A percentile compares a stretch with the other conserved stretches of the same genome.
Evolutionary conservation across 2,888 invertebrate genomes (phyloP).

Genomic region (Diaprepes abbreviatus): DNA sequence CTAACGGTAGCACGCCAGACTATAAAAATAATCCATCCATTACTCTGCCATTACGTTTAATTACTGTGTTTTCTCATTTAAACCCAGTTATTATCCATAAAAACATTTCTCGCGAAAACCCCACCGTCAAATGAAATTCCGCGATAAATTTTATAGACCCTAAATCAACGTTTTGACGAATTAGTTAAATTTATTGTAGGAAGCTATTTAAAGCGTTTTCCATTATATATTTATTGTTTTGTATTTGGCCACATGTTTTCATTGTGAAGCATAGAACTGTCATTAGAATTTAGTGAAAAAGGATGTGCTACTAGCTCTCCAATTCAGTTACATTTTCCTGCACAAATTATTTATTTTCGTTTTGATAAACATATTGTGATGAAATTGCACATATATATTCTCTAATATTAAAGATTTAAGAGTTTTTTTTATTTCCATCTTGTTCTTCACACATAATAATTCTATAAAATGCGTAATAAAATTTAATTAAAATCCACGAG

Average conservation of each 20-base stretch:
- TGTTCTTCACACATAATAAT: no score
- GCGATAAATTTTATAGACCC: slow-evolving; percentile 16
- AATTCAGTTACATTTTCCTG: slow-evolving; percentile 1
- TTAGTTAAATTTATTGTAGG: slow-evolving; percentile 22
- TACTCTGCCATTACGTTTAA: slow-evolving; percentile 12
- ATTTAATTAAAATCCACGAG: no score
- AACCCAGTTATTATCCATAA: slow-evolving; percentile 15
- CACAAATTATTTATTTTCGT: background rate
- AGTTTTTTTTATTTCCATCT: no score
- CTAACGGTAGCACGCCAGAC: background rate
- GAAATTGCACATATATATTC: no score
- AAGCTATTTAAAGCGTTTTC: slow-evolving; percentile 20
- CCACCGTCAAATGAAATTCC: slow-evolving; percentile 4
- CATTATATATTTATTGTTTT: slow-evolving; percentile 24
- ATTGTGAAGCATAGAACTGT: background rate
- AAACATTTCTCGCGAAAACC: slow-evolving; percentile 1
- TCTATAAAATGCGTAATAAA: no score
- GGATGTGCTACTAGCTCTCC: slow-evolving; percentile 1
- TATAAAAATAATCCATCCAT: slow-evolving; percentile 4
- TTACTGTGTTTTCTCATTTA: slow-evolving; percentile 11
- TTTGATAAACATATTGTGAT: background rate
- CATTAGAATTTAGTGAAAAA: slow-evolving; percentile 18
- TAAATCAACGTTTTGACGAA: slow-evolving; percentile 22
- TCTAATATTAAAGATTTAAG: no score
- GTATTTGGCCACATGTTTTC: slow-evolving; percentile 9